These are phyloP conservation scores for Zonotrichia leucophrys DNA, from an alignment of 2,113 vertebrate species.

Conservation along the genomic window DNA sequence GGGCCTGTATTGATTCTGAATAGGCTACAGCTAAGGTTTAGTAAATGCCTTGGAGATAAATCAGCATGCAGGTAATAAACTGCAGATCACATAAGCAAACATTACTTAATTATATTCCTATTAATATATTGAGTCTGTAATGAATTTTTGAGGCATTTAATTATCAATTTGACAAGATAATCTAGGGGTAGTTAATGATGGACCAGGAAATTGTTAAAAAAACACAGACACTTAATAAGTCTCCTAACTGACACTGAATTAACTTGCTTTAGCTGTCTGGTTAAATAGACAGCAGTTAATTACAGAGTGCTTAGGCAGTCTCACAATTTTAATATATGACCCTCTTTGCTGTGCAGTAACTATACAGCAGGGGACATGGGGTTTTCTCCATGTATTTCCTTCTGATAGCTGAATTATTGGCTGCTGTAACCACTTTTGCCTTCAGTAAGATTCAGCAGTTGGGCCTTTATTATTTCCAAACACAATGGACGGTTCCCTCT, in stretches of 20 bases:
- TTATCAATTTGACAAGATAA: slow-evolving; percentile 81
- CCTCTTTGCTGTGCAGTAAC: slow-evolving; percentile 40
- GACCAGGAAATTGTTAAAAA: slow-evolving; percentile 73
- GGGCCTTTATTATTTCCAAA: not conserved
- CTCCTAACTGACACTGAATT: slow-evolving; percentile 74
- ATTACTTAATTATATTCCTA: slow-evolving; percentile 79
- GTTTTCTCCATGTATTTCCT: not conserved
- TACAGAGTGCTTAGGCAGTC: slow-evolving; percentile 70
- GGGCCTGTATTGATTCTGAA: slow-evolving; percentile 70
- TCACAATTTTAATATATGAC: slow-evolving; percentile 66
- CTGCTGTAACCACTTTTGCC: not conserved
- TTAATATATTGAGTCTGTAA: slow-evolving; percentile 73
- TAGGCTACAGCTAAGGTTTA: slow-evolving; percentile 55
- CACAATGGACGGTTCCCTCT: not conserved
- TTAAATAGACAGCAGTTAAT: slow-evolving; percentile 75
- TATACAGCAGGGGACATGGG: not conserved
- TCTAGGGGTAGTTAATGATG: slow-evolving; percentile 76
- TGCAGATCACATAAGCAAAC: slow-evolving; percentile 74
- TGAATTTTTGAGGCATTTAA: slow-evolving; percentile 80
- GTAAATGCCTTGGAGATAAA: slow-evolving; percentile 72
- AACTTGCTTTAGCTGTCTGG: slow-evolving; percentile 72
- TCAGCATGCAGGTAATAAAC: slow-evolving; percentile 76
- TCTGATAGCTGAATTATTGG: not conserved
- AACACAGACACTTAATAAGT: slow-evolving; percentile 72
- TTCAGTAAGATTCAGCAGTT: not conserved